These are phyloP conservation scores for Drosophila leontia DNA, from an alignment of 1,140 invertebrate genomes.

Conservation along the genomic window DNA sequence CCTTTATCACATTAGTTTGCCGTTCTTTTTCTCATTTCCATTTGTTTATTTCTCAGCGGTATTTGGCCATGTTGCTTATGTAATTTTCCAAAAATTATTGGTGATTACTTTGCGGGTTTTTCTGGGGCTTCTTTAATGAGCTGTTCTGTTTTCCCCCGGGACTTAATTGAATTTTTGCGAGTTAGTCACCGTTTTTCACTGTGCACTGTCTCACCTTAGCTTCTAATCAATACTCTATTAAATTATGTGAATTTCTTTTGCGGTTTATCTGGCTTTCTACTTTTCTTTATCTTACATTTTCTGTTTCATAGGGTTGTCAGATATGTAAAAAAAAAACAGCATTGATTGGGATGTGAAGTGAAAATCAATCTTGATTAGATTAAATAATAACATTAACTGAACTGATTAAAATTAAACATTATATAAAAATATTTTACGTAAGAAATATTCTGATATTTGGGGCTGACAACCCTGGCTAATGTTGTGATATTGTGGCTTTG, in stretches of 20 bases:
- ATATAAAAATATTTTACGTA: not conserved
- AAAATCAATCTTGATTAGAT: not conserved
- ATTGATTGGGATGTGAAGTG: not conserved
- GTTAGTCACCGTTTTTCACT: conserved; percentile 38
- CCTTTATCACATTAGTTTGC: conserved; percentile 35
- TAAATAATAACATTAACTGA: not conserved
- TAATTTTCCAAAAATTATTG: conserved; percentile 44
- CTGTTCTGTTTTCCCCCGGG: conserved; percentile 6
- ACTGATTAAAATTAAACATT: not conserved
- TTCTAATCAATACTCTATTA: conserved; percentile 40
- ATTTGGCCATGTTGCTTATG: conserved; percentile 37
- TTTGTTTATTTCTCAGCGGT: conserved; percentile 45
- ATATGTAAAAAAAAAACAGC: not conserved
- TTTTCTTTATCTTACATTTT: not conserved
- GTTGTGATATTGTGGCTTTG: conserved; percentile 36
- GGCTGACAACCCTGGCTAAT: conserved; percentile 20
- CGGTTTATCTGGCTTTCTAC: conserved; percentile 6
- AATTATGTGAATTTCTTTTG: conserved; percentile 37
- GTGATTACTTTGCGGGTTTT: conserved; percentile 28
- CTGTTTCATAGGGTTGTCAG: not conserved
- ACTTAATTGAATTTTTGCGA: conserved; percentile 47
- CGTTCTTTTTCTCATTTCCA: conserved; percentile 7
- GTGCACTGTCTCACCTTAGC: conserved; percentile 16
- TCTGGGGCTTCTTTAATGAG: conserved; percentile 47
- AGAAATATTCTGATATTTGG: not conserved